These are phyloP conservation scores for Himalopsyche japonica DNA, from an alignment of 2,888 invertebrate genomes.

Conservation along the genomic window DNA sequence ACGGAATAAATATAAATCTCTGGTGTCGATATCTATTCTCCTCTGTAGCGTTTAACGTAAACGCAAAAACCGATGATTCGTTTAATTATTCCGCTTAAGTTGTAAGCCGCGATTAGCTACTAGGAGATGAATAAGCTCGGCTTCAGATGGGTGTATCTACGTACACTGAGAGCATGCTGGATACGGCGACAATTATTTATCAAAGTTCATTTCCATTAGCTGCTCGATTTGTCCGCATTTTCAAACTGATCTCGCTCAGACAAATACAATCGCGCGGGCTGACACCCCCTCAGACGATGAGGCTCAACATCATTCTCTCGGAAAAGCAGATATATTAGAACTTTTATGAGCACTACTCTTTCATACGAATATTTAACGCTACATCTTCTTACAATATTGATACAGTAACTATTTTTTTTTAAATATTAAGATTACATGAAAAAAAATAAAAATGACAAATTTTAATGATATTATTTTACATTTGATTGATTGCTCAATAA, in stretches of 20 bases:
- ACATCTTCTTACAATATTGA: too few species aligned
- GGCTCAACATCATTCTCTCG: not conserved
- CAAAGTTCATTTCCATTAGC: constrained; percentile 40
- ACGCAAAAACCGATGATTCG: constrained; percentile 41
- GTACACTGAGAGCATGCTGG: not conserved
- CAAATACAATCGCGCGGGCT: not conserved
- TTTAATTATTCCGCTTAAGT: constrained; percentile 41
- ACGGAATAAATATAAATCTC: constrained; percentile 32
- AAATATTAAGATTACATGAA: too few species aligned
- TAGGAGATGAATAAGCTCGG: not conserved
- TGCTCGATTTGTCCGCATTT: constrained; percentile 39
- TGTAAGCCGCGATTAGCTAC: constrained; percentile 37
- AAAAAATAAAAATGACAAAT: too few species aligned
- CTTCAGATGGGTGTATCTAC: not conserved
- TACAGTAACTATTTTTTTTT: too few species aligned
- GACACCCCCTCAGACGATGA: not conserved
- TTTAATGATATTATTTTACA: too few species aligned
- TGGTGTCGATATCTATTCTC: constrained; percentile 27
- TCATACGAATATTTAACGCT: too few species aligned
- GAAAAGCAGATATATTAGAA: not conserved
- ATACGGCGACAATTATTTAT: constrained; percentile 39
- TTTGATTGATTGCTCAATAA: too few species aligned
- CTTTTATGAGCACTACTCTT: not conserved
- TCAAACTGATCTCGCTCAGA: not conserved
- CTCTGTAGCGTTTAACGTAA: constrained; percentile 16